These are phyloP conservation scores for Bugula neritina DNA, from an alignment of 2,888 invertebrate genomes.

Conservation along the genomic window DNA sequence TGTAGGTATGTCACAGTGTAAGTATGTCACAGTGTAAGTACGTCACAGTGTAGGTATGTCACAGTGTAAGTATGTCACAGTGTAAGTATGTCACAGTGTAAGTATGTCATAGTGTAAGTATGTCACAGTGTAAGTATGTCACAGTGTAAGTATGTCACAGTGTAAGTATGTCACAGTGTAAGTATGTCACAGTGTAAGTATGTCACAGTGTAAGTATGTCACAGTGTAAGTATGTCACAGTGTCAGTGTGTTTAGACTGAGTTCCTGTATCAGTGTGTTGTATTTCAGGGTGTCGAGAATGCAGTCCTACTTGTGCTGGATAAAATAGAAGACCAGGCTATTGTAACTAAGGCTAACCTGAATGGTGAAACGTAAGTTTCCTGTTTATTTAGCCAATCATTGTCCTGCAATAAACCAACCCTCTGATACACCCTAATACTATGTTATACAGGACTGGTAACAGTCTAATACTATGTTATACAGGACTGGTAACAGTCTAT, in stretches of 20 bases:
- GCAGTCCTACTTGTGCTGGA: constrained; percentile 60
- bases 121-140: constrained; percentile 58
- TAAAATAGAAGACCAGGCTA: constrained; percentile 55
- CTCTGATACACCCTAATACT: too few relatives aligned
- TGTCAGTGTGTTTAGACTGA: too few relatives aligned
- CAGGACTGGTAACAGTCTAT: too few relatives aligned
- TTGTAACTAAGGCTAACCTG: constrained; percentile 58
- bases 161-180: too few relatives aligned
- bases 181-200: constrained; percentile 58
- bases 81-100: constrained; percentile 60
- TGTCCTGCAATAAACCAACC: too few relatives aligned
- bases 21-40: constrained; percentile 58
- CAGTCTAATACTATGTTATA: too few relatives aligned
- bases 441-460: too few relatives aligned
- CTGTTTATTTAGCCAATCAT: too few relatives aligned
- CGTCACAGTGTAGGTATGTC: too few relatives aligned
- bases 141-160: constrained; percentile 61
- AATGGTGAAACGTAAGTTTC: constrained; percentile 59
- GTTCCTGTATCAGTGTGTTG: neutral
- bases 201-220: too few relatives aligned
- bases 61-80: constrained; percentile 55
- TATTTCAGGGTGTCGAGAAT: constrained; percentile 55
- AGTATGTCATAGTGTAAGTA: too few relatives aligned
- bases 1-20: too few relatives aligned
- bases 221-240: constrained; percentile 55